Conservation (phyloP, 2,113 vertebrate species). For the Siniperca chuatsi region DNA sequence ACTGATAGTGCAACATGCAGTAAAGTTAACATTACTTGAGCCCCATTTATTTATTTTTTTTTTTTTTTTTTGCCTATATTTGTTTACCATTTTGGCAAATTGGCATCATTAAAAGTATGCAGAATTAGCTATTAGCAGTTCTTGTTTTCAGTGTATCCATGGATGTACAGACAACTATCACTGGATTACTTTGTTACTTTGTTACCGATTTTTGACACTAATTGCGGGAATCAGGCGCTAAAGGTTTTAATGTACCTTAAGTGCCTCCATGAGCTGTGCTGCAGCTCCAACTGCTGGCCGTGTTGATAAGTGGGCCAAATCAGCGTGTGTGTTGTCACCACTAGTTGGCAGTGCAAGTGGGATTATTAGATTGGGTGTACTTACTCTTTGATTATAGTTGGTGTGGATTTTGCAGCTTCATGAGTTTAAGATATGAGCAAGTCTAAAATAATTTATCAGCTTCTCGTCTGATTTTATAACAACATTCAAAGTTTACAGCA, state of each 20-base stretch:
- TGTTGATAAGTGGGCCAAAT: too few relatives aligned
- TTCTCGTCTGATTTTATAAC: not conserved
- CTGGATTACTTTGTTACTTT: not conserved
- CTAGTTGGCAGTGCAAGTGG: not conserved
- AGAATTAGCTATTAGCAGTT: not conserved
- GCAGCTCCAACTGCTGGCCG: too few relatives aligned
- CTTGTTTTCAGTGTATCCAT: too few relatives aligned
- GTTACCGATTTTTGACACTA: not conserved
- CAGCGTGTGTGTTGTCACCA: not conserved
- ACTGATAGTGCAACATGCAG: not conserved
- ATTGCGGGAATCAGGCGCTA: too few relatives aligned
- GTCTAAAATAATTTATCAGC: slow-evolving; percentile 9
- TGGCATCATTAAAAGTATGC: not conserved
- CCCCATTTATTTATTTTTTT: too few relatives aligned
- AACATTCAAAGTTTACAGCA: not conserved
- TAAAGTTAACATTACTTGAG: not conserved
- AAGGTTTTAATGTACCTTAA: too few relatives aligned
- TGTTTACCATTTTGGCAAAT: too few relatives aligned
- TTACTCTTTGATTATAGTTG: not conserved
- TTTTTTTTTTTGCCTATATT: too few relatives aligned
- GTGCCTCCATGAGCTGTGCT: too few relatives aligned
- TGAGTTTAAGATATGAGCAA: not conserved
- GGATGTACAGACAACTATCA: not conserved
- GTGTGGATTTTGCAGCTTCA: slow-evolving; percentile 3
- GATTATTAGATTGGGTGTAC: not conserved